These are phyloP conservation scores for Dascillus cervinus DNA, from an alignment of 2,888 invertebrate genomes.

Conservation along the genomic window DNA sequence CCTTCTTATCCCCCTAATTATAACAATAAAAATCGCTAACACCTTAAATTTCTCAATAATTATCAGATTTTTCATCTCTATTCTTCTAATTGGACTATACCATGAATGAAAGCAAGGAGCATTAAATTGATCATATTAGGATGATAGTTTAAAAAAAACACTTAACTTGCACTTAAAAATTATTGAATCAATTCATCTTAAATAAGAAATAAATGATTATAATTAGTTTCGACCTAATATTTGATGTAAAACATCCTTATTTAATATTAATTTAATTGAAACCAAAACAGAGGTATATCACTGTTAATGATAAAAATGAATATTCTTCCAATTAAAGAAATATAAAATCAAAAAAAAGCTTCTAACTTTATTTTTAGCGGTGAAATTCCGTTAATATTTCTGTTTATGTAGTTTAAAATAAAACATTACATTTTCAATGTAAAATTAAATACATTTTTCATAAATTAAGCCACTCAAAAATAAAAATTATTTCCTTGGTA, in stretches of 20 bases:
- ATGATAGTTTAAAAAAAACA: slow-evolving; percentile 44
- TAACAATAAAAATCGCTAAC: slow-evolving; percentile 35
- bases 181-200: slow-evolving; percentile 39
- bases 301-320: slow-evolving; percentile 59
- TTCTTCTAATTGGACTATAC: slow-evolving; percentile 48
- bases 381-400: slow-evolving; percentile 45
- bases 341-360: slow-evolving; percentile 47
- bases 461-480: slow-evolving; percentile 30
- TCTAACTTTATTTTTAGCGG: slow-evolving; percentile 52
- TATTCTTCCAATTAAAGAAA: slow-evolving; percentile 52
- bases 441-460: slow-evolving; percentile 46
- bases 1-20: slow-evolving; percentile 52
- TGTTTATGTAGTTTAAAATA: slow-evolving; percentile 57
- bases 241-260: slow-evolving; percentile 41
- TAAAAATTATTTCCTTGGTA: slow-evolving; percentile 36
- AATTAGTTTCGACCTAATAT: slow-evolving; percentile 49
- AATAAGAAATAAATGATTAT: slow-evolving; percentile 44
- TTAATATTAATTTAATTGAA: slow-evolving; percentile 42
- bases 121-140: slow-evolving; percentile 46
- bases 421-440: slow-evolving; percentile 61
- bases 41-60: slow-evolving; percentile 28
- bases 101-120: slow-evolving; percentile 55
- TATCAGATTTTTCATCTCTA: slow-evolving; percentile 42
- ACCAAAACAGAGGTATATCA: slow-evolving; percentile 52
- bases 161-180: slow-evolving; percentile 46